Evolutionary conservation across 2,888 invertebrate species (phyloP), one percentile per base, ranked within the genome.

Genomic region (Ophion costatus): DNA sequence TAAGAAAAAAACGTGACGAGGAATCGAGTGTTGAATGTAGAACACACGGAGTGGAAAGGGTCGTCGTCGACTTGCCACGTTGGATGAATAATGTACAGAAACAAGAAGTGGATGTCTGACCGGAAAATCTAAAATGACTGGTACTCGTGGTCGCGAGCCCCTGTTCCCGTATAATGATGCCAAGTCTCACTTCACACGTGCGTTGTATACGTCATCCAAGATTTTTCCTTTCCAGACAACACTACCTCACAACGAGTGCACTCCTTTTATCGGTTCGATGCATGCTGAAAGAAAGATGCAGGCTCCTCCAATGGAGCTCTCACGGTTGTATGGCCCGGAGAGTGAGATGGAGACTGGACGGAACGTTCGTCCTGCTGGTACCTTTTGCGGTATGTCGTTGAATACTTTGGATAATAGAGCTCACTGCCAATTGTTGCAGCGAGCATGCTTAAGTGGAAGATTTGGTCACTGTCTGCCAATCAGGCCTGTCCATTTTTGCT

Each of bases 141-240:
- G 73, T 22, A 61, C 80, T 84, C 57, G 76, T 61, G 24, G 79
- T 70, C 63, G 33, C 69, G 78, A 70, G 77, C 9, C 14, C 22
- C 22, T 20, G n/a, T 24, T n/a, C 57, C 29, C 66, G n/a, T 67
- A 66, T 33, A 75, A 75, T 57, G 63, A 71, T 76, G 64, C 11
- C 45, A 63, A 84, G 73, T 67, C 51, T 64, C 77, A 73, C 80
- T 69, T 80, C 80, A 69, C 24, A 24, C 71, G 64, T 70, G 38
- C n/a, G 66, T 73, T 66, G 76, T 61, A 73, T 77, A 73, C 77
- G 77, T 84, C 80, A 77, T 77, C 80, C 77, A 73, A 80, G 67
- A 73, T 64, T 24, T 63, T 45, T 71, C 45, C 20, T 67, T 67
- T 76, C 42, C 56, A 64, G 51, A 33, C 33, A 45, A 51, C 66